Base-by-base conservation (phyloP, 2,888 invertebrate species). In the Acleris cristana region DNA sequence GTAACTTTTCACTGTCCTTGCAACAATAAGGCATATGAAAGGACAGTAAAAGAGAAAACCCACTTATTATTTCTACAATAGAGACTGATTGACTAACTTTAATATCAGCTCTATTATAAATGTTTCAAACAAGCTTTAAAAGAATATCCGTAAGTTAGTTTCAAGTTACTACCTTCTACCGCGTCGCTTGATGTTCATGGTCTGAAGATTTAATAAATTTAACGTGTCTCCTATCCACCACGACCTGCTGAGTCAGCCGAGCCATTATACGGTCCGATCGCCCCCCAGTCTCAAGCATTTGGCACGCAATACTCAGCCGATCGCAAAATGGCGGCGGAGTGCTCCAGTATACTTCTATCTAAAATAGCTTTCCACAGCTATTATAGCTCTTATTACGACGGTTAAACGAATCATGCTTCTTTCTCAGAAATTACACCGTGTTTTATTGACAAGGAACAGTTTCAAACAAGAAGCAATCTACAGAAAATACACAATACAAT, bases 391-490 rank as follows among this genome's bases (percentile, higher is more conserved):
- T 62, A 57, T 57, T 62, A 62, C 34, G 5, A 57, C 45, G 23
- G 52, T 30, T 4, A 56, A 56, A 66, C 40, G 56, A 44, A 61
- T 44, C 45, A 61, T 16, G 51, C 19, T 61, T 26, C 26, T 26
- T 56, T 12, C 40, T 52, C 65, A 56, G 61, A 55, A 61, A 65
- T 62, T 66, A 56, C n/a, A 44, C 34, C 34, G 30, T 51, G 44
- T 57, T 59, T 64, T 65, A 59, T 66, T 57, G 66, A 52, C 61
- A 62, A 61, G 66, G 56, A 66, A 66, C 56, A 60, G 26, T 62
- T 66, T 18, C 66, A 66, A 66, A 61, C 61, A 66, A 61, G 56
- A 57, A 66, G 61, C 56, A 66, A 66, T 66, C 61, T 66, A 56
- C 45, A 48, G 66, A 61, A 66, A 66, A 62, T 60, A 61, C 61